Base-by-base conservation (phyloP, 2,113 vertebrate species). In the Hydrolagus affinis region DNA sequence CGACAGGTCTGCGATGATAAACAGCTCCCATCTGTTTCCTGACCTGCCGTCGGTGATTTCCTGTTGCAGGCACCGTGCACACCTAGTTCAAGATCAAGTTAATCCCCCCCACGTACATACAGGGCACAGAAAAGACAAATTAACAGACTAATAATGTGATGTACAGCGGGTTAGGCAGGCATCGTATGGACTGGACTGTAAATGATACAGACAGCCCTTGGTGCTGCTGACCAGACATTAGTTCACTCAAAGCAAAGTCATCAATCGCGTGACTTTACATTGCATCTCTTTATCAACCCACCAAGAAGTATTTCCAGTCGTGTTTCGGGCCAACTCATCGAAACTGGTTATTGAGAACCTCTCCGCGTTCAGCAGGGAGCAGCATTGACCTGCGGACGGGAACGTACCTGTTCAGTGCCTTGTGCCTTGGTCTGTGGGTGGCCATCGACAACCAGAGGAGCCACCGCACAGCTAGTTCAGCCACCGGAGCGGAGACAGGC, bases 1-100 rank as follows among this genome's bases (percentile, higher is more conserved):
- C 32, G 14, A 68, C 19, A 32, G 78, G 8, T 83, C 17, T 83
- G 64, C 14, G 21, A 19, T 64, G 78, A 83, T 66, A 44, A 83
- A 66, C 66, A 28, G 60, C 66, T 83, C 62, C 72, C 10, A 17
- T 83, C 78, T 66, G 62, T 83, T 83, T 83, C 78, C 60, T 66
- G 25, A 66, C 25, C 78, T 66, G 78, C 25, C 30, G 78, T 15
- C 28, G 3, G 21, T 83, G 78, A 44, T 83, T 66, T 66, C 28
- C 62, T 4, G 60, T 32, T 66, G 8, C 6, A 44, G 6, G 2
- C 44, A 3, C 44, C 6, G 44, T 44, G 44, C 1, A 44, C 44
- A 44, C 44, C 44, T 44, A 44, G 44, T 44, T 44, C 56, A 57
- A 17, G 11, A 56, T 75, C 32, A 4, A 64, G 60, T 17, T 32